Percentiles rank a stretch among this genome's conserved stretches.
Conservation (phyloP, 2,797 vertebrate species). For the Pelodytes ibericus region DNA sequence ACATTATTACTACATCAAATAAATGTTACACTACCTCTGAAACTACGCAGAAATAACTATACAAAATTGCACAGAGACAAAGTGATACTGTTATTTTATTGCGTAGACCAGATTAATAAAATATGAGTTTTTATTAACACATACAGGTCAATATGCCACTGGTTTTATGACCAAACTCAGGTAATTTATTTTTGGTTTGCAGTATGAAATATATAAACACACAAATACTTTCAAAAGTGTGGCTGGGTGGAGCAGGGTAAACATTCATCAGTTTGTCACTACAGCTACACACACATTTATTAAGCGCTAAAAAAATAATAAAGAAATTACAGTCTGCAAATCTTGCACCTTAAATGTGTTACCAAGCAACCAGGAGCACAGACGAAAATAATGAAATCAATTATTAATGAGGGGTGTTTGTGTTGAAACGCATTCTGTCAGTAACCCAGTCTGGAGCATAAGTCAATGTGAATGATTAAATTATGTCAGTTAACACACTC, state of each 20-base stretch:
- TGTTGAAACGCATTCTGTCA: conserved; percentile 25
- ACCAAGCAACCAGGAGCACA: conserved; percentile 27
- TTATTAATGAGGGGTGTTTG: conserved; percentile 39
- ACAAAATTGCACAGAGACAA: too few species aligned
- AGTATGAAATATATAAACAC: conserved; percentile 2
- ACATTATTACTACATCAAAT: too few species aligned
- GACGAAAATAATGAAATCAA: conserved; percentile 27
- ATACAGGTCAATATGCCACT: background rate
- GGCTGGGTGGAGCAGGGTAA: conserved; percentile 9
- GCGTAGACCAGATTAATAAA: too few species aligned
- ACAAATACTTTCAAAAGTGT: background rate
- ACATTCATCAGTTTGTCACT: conserved; percentile 25
- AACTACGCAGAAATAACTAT: too few species aligned
- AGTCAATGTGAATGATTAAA: conserved; percentile 41
- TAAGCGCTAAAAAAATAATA: background rate
- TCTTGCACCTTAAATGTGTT: conserved; percentile 2
- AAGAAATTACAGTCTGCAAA: conserved; percentile 19
- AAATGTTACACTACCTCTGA: too few species aligned
- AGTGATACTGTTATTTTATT: too few species aligned
- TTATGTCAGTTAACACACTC: conserved; percentile 18
- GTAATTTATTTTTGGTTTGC: conserved; percentile 6
- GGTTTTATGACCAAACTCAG: background rate
- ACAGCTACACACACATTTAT: conserved; percentile 2
- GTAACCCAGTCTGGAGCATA: conserved; percentile 25
- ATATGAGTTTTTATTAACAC: conserved; percentile 2